Base-by-base conservation (phyloP, 2,113 vertebrate species). In the Cyphomyrus plagiostoma region DNA sequence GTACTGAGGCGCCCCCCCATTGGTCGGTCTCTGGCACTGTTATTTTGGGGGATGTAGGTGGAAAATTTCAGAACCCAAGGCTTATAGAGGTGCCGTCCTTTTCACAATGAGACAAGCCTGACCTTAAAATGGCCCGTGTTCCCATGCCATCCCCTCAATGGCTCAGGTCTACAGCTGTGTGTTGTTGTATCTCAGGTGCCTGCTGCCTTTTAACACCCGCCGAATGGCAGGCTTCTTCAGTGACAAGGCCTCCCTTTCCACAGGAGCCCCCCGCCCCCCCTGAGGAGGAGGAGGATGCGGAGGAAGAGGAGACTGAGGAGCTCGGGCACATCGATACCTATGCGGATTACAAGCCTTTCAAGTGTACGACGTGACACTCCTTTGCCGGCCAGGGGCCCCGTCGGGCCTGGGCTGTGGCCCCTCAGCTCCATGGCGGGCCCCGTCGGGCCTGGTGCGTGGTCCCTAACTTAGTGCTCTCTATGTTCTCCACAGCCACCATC, bases 281-380 rank as follows among this genome's bases (percentile, higher is more conserved):
- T 2, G 98, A 98, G 89, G 97, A 98, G 77, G 98, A 99, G 39
- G 98, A 98, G 6, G 98, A 99, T 88, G 97, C 96, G 0, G 98
- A 99, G 3, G 97, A 98, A 52, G 98, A 99, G 50, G 98, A 98
- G 90, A 94, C 97, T 0, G 98, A 99, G 87, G 98, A 99, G 92
- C 74, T 99, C 90, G 98, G 98, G 89, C 98, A 99, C n/a, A 94
- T 97, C 0, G 98, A 99, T 94, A 99, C 98, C 45, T 99, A 99
- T 0, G 97, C 98, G 0, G 98, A 99, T 92, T 99, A 99, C 45
- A 91, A 94, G 91, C 98, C 98, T 1, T 98, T 98, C 17, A 99
- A 99, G 94, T 99, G 98, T 99, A 95, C 50, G 95, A 2, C 48
- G 2, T 66, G 17, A 39, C 42, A 3, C 4, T 46, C 21, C 88